These are phyloP conservation scores for Callopanchax toddi DNA, from an alignment of 2,113 vertebrate species.

Conservation along the genomic window DNA sequence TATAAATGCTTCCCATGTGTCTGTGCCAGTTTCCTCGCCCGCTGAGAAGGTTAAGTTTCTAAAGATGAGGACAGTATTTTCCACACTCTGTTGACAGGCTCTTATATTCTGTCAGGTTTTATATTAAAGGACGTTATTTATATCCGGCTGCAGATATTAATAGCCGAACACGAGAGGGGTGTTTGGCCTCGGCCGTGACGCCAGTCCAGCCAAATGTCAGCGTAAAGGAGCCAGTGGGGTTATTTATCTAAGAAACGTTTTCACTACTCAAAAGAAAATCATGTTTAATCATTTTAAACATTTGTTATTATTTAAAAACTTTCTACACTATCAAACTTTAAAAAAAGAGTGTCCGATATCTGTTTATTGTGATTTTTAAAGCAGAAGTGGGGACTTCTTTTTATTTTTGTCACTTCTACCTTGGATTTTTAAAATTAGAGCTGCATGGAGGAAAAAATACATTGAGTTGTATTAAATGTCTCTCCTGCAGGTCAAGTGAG, in stretches of 20 bases:
- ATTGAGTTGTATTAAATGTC: neutral
- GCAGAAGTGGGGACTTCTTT: too few relatives aligned
- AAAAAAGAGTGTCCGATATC: too few relatives aligned
- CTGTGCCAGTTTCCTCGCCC: constrained; percentile 8
- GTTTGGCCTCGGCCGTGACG: constrained; percentile 21
- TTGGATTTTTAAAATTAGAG: too few relatives aligned
- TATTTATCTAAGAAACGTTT: neutral
- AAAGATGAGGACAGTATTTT: constrained; percentile 21
- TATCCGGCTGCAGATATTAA: constrained; percentile 58
- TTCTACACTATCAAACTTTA: too few relatives aligned
- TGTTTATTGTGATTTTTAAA: too few relatives aligned
- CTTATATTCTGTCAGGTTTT: constrained; percentile 26
- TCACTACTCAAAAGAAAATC: too few relatives aligned
- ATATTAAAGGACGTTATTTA: constrained; percentile 53
- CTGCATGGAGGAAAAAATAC: neutral
- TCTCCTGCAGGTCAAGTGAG: neutral
- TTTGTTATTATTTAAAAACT: too few relatives aligned
- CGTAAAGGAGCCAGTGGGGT: neutral
- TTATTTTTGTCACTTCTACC: too few relatives aligned
- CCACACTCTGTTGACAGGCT: constrained; percentile 3
- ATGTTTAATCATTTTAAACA: too few relatives aligned
- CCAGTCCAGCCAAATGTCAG: constrained; percentile 23
- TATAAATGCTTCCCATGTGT: constrained; percentile 6
- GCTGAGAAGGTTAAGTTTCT: neutral
- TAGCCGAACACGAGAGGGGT: constrained; percentile 66